Base-by-base conservation (phyloP, 2,888 invertebrate species). In the Deilephila elpenor region DNA sequence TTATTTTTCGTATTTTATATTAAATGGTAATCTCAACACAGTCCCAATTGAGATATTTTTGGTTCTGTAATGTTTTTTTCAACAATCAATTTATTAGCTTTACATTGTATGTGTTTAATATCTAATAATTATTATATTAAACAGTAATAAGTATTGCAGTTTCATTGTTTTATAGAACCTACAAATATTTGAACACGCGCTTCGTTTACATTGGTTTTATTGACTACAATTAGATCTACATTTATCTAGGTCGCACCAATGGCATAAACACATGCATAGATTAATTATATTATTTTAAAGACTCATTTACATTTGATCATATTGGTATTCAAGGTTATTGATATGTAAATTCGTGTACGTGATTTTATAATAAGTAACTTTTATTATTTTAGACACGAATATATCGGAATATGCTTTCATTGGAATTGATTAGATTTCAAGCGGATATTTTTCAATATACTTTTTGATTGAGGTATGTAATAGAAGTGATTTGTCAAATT, bases 201-300 rank as follows among this genome's bases (percentile, higher is more conserved):
- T 19, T 34, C 6, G 34, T 11, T 61, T 7, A 62, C 3, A 29
- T n/a, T n/a, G 3, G n/a, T 62, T 62, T 62, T n/a, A 37, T 62
- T 62, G 62, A 19, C 5, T 61, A 61, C 17, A 62, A 34, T n/a
- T 61, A 61, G 17, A 4, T 61, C 17, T 61, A 61, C 34, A 17
- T 29, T 29, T 37, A 62, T 62, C 37, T 34, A 62, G 62, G 62
- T 62, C 62, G n/a, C 62, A n/a, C n/a, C 19, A 6, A 37, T n/a
- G 37, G 34, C 62, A n/a, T 62, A 61, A 6, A 59, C 34, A 71
- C 44, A 62, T 32, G 19, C n/a, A 29, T 17, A 25, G 19, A 51
- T 62, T 5, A 37, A 61, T 53, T 19, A 17, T 37, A 32, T 62
- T 71, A 25, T 53, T 51, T 51, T n/a, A 56, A 70, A 32, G 17